These are phyloP conservation scores for Capra hircus DNA, from an alignment of 2,113 vertebrate genomes.

Conservation along the genomic window DNA sequence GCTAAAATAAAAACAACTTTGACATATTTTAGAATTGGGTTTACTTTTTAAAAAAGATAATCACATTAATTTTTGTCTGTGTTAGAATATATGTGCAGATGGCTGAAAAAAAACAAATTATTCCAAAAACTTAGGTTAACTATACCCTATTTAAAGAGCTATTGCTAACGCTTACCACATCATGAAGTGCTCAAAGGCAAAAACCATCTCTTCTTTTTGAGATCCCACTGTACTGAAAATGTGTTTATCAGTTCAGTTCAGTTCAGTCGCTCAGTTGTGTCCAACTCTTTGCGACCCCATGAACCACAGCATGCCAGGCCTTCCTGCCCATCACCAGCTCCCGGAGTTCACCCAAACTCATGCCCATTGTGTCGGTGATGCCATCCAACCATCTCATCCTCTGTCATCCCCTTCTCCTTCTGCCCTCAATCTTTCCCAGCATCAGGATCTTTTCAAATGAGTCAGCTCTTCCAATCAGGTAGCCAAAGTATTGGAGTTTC, in stretches of 20 bases:
- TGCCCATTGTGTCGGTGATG: not conserved
- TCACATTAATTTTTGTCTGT: not conserved
- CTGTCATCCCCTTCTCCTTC: not conserved
- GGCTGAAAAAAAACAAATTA: slow-evolving; percentile 1
- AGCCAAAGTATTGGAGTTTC: not conserved
- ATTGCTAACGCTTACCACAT: not conserved
- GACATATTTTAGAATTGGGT: not conserved
- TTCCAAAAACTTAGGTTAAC: not conserved
- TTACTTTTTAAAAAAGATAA: not conserved
- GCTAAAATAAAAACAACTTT: not conserved
- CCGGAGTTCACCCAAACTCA: accelerated
- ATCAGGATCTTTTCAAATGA: not conserved
- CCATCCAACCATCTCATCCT: not conserved
- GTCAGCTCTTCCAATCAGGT: not conserved
- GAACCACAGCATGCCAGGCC: accelerated
- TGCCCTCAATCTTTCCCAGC: not conserved
- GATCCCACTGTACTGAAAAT: not conserved
- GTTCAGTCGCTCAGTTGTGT: not conserved
- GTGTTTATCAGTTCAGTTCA: not conserved
- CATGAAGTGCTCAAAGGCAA: not conserved
- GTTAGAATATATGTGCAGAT: not conserved
- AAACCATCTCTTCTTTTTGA: not conserved
- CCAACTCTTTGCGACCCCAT: accelerated
- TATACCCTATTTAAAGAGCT: not conserved
- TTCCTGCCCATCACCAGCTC: not conserved